Conservation (phyloP, 2,113 vertebrate genomes). For the Ancistrus triradiatus region DNA sequence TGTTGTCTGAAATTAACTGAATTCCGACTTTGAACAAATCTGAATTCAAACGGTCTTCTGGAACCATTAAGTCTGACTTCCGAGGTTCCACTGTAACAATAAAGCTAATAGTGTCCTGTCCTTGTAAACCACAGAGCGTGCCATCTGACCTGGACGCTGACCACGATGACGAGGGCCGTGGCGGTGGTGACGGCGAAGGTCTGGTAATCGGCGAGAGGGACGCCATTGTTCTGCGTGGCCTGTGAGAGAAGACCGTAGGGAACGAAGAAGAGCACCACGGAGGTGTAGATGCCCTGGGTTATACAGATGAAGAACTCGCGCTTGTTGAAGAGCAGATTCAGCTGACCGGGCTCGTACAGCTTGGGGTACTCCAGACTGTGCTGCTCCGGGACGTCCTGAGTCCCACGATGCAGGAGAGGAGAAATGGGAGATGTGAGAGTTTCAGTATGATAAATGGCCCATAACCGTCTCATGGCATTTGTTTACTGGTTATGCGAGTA, state of each 20-base stretch:
- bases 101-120: too few species aligned
- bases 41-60: too few species aligned
- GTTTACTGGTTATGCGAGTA: constrained; percentile 57
- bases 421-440: background rate
- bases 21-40: too few species aligned
- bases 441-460: background rate
- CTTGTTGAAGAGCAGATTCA: constrained; percentile 97
- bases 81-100: too few species aligned
- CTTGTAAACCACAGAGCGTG: too few species aligned
- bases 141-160: constrained; percentile 84
- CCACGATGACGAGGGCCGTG: constrained; percentile 87
- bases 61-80: too few species aligned
- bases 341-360: constrained; percentile 89
- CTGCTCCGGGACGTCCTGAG: constrained; percentile 87
- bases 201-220: constrained; percentile 88
- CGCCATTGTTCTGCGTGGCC: constrained; percentile 76
- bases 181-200: constrained; percentile 91
- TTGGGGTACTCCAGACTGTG: constrained; percentile 91
- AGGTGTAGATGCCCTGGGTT: constrained; percentile 91
- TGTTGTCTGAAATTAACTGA: too few species aligned
- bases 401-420: background rate
- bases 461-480: background rate
- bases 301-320: constrained; percentile 96
- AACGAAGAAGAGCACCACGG: constrained; percentile 88
- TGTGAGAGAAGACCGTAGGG: constrained; percentile 77